Percentiles rank a stretch among this genome's conserved stretches.
These are phyloP conservation scores for Staurois parvus DNA, from an alignment of 2,797 vertebrate species.

Conservation along the genomic window DNA sequence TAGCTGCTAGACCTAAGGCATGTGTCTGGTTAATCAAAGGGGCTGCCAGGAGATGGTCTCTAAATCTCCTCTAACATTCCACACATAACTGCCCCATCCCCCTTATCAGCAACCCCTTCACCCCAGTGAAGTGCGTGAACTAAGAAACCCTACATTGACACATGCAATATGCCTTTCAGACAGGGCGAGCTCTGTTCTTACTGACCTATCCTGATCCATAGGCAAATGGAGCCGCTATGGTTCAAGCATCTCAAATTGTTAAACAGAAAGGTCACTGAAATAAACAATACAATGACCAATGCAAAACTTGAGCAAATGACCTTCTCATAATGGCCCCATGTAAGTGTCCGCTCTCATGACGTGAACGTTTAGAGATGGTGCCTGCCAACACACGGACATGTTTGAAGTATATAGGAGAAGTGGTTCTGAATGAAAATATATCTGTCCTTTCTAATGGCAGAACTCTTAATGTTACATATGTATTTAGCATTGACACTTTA, in stretches of 20 bases:
- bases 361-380: background rate
- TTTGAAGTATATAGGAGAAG: too few species aligned
- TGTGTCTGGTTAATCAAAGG: conserved; percentile 26
- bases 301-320: background rate
- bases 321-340: background rate
- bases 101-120: conserved; percentile 33
- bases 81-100: conserved; percentile 63
- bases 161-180: background rate
- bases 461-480: too few species aligned
- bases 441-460: too few species aligned
- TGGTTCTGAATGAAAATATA: too few species aligned
- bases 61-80: conserved; percentile 68
- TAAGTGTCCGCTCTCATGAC: background rate
- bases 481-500: too few species aligned
- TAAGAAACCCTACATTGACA: background rate
- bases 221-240: background rate
- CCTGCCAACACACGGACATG: background rate
- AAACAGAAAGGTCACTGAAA: background rate
- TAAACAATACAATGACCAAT: background rate
- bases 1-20: background rate
- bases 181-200: background rate
- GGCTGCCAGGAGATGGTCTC: conserved; percentile 51
- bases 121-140: background rate
- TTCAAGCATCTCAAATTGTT: background rate
- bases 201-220: background rate